phyloP scores from a whole-genome alignment of 2,113 vertebrate genomes.

The Charadrius vociferus region DNA sequence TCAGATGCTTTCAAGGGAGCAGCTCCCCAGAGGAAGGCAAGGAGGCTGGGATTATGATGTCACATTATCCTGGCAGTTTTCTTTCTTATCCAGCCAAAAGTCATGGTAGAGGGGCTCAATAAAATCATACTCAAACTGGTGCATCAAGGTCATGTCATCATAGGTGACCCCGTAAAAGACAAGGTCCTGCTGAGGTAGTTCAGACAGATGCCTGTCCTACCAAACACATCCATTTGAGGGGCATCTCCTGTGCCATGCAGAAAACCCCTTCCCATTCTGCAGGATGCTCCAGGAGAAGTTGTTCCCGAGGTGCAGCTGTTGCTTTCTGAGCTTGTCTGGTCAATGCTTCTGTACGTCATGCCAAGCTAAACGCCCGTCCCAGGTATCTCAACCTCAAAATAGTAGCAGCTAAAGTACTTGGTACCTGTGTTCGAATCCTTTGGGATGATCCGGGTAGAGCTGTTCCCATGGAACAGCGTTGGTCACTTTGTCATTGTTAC shows the following conservation, averaged over 20 bases:
- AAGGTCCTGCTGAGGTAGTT: constrained; percentile 71
- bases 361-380: constrained; percentile 77
- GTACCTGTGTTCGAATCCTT: constrained; percentile 72
- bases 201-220: constrained; percentile 72
- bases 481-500: constrained; percentile 77
- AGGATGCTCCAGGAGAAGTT: constrained; percentile 81
- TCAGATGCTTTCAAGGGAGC: not conserved
- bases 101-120: constrained; percentile 78
- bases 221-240: constrained; percentile 60
- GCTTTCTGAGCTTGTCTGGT: constrained; percentile 71
- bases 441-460: constrained; percentile 74
- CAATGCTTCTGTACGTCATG: constrained; percentile 75
- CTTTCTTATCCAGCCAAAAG: constrained; percentile 88
- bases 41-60: not conserved
- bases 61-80: constrained; percentile 69
- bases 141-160: constrained; percentile 67
- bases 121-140: constrained; percentile 76
- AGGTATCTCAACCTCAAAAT: constrained; percentile 73
- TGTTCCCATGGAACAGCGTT: constrained; percentile 83
- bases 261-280: constrained; percentile 74
- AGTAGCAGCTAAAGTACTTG: constrained; percentile 77
- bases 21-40: not conserved
- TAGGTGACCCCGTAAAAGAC: constrained; percentile 69
- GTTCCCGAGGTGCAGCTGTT: constrained; percentile 76
- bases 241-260: constrained; percentile 76